phyloP scores from a whole-genome alignment of 2,113 vertebrate species.

The Ophiodon elongatus region DNA sequence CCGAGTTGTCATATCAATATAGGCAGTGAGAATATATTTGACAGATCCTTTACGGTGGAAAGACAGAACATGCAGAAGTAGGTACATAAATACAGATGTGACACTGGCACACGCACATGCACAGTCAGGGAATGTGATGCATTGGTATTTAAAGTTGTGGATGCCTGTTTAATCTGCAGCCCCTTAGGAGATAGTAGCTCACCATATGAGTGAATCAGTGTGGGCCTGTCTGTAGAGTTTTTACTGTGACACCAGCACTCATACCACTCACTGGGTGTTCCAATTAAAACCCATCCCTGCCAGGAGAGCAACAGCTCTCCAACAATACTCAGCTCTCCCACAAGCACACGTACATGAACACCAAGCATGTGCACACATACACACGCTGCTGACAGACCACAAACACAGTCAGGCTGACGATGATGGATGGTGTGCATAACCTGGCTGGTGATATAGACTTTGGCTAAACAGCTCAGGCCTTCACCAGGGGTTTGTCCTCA shows the following conservation, averaged over 20 bases:
- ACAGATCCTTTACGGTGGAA: constrained; percentile 65
- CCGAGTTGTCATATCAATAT: constrained; percentile 64
- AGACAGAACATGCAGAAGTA: constrained; percentile 42
- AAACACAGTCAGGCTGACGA: constrained; percentile 78
- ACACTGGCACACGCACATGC: constrained; percentile 27
- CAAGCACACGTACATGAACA: constrained; percentile 39
- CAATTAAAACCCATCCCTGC: constrained; percentile 85
- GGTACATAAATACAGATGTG: constrained; percentile 54
- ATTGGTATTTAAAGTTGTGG: constrained; percentile 77
- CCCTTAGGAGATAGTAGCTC: constrained; percentile 77
- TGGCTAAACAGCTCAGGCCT: constrained; percentile 79
- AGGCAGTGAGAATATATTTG: constrained; percentile 61
- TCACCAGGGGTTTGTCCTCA: constrained; percentile 74
- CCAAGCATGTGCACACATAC: constrained; percentile 59
- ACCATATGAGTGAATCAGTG: constrained; percentile 75
- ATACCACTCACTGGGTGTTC: constrained; percentile 82
- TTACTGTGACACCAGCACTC: constrained; percentile 77
- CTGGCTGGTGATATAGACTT: constrained; percentile 78
- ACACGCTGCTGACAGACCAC: constrained; percentile 79
- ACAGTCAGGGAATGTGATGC: constrained; percentile 57
- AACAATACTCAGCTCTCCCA: constrained; percentile 75
- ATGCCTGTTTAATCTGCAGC: constrained; percentile 75
- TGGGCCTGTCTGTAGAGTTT: constrained; percentile 77
- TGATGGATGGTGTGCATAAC: constrained; percentile 82
- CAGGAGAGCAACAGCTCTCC: constrained; percentile 80